Conservation (phyloP, 1,140 invertebrate species). For the Monomorium pharaonis region DNA sequence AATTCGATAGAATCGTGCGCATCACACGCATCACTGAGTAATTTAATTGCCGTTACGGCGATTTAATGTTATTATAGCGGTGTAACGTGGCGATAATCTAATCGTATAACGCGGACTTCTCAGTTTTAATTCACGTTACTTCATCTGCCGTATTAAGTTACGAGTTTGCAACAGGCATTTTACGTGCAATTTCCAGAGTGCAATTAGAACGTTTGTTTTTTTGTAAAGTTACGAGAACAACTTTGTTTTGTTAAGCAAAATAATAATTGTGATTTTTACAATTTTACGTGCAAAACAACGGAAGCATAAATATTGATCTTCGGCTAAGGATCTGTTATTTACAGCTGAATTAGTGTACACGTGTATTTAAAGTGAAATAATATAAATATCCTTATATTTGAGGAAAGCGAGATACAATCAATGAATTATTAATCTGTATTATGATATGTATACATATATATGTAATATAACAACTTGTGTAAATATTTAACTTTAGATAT, state of each 20-base stretch:
- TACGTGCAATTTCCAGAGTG: background rate
- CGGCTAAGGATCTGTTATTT: too few species aligned
- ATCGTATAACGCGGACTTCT: background rate
- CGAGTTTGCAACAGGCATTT: too few species aligned
- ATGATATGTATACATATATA: too few species aligned
- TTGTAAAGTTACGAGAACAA: background rate
- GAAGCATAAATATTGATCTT: background rate
- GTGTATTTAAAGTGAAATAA: too few species aligned
- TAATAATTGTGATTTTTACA: background rate
- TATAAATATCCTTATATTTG: too few species aligned
- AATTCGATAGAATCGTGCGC: constrained; percentile 6
- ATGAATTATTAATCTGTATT: too few species aligned
- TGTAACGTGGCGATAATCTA: background rate
- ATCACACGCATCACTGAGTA: background rate
- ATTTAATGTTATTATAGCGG: background rate
- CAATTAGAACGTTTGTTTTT: background rate
- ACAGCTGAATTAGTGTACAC: too few species aligned
- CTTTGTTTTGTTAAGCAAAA: background rate
- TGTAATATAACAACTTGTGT: too few species aligned
- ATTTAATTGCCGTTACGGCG: background rate
- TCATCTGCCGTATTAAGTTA: background rate
- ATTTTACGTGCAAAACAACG: background rate
- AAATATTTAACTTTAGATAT: too few species aligned
- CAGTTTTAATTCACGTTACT: background rate
- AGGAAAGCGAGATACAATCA: too few species aligned